Evolutionary conservation across 2,888 invertebrate genomes (phyloP).

Genomic region (Ferdinandea cuprea): DNA sequence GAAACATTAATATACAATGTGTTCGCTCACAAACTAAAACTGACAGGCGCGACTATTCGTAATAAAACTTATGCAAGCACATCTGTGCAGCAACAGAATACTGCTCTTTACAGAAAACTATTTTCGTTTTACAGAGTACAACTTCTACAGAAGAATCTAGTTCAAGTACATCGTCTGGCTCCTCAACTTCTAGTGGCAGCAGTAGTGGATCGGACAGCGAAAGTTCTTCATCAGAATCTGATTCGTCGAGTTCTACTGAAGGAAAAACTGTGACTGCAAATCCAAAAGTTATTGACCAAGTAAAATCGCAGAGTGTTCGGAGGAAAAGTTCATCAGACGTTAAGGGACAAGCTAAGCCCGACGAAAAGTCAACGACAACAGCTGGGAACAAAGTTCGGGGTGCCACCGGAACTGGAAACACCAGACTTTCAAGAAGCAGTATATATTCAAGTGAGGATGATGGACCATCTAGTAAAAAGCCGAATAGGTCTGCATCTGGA

Average conservation of each 20-base stretch:
- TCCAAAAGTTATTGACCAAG: constrained; percentile 78
- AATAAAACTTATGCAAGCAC: constrained; percentile 70
- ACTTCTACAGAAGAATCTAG: constrained; percentile 86
- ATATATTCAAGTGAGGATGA: constrained; percentile 87
- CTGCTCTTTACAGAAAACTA: constrained; percentile 60
- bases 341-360: constrained; percentile 69
- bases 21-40: constrained; percentile 10
- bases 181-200: constrained; percentile 87
- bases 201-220: constrained; percentile 89
- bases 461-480: constrained; percentile 80
- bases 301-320: constrained; percentile 78
- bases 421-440: constrained; percentile 83
- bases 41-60: constrained; percentile 61
- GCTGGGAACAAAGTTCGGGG: constrained; percentile 76
- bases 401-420: constrained; percentile 77
- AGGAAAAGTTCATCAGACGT: constrained; percentile 77
- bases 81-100: constrained; percentile 41
- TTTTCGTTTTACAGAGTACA: constrained; percentile 80
- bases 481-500: constrained; percentile 76
- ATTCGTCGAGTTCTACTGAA: constrained; percentile 86
- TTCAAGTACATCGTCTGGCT: constrained; percentile 88
- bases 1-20: constrained; percentile 28
- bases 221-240: constrained; percentile 85
- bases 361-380: constrained; percentile 76
- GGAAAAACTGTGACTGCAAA: constrained; percentile 76